Evolutionary conservation across 92 coral and sea anemone species (phyloP), one percentile per base, ranked within the genome.

Genomic region (Desmophyllum pertusum): DNA sequence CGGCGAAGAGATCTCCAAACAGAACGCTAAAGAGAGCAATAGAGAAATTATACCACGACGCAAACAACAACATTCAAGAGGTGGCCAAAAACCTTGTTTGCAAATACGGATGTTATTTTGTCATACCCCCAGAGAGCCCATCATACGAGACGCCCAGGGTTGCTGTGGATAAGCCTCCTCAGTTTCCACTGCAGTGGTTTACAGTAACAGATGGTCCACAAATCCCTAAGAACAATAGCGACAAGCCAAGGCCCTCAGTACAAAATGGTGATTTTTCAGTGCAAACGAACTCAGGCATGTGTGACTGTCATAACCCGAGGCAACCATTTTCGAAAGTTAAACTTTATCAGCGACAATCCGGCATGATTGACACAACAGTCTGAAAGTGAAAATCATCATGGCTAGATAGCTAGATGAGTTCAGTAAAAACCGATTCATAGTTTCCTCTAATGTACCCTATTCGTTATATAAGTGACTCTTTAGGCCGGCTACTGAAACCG

Each of bases 1-100:
- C 50, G 42, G 90, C 93, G n/a, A 86, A 76, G 75, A 82, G 41
- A 10, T 70, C 38, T 88, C 93, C 21, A 78, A 86, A 64, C n/a
- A 90, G 39, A 79, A 51, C 40, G 90, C 87, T 4, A 63, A 30
- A 23, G 36, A 63, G 48, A 66, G 29, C 9, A 53, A n/a, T 86
- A 13, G 81, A 85, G 7, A 29, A 31, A n/a, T 36, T 61, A 10
- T 70, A 86, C 51, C 65, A 55, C 9, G 27, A 41, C 3, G 33
- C 73, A 15, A 62, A 25, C 10, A 78, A 35, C 33, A 21, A 62
- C 30, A 41, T 81, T 18, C 55, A 71, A 53, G 71, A 72, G 15
- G 85, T 81, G 2, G 19, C 77, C 23, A 6, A 39, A 19, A 30
- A 13, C 0, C 30, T 81, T 10, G 10, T 0, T 11, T 3, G 6